A percentile compares a stretch with the other conserved stretches of the same genome.
Evolutionary conservation across 2,888 invertebrate species (phyloP).

Genomic region (Mantis religiosa): DNA sequence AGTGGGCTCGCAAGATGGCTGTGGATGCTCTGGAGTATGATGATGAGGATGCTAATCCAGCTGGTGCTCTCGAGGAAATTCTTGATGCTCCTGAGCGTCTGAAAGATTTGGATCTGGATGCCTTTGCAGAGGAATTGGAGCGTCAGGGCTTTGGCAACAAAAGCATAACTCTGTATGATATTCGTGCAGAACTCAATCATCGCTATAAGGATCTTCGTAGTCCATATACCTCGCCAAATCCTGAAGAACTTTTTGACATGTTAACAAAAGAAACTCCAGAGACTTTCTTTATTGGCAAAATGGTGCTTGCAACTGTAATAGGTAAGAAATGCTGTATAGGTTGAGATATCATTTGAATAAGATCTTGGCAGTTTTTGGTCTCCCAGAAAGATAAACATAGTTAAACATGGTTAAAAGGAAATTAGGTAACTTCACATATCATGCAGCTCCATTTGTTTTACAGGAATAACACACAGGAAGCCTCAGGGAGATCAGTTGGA

Average conservation of each 20-base stretch:
- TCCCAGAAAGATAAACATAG: too few species aligned
- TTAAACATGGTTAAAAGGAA: too few species aligned
- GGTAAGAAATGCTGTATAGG: slow-evolving; percentile 31
- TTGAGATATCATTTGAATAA: not conserved
- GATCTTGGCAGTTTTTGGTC: not conserved
- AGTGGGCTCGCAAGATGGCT: slow-evolving; percentile 99
- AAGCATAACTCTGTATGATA: slow-evolving; percentile 94
- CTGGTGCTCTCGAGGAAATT: slow-evolving; percentile 95
- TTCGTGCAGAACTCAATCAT: slow-evolving; percentile 89
- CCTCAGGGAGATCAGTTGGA: slow-evolving; percentile 92
- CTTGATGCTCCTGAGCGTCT: slow-evolving; percentile 89
- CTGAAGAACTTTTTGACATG: slow-evolving; percentile 90
- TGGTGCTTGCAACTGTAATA: slow-evolving; percentile 75
- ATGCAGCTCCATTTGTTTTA: slow-evolving; percentile 33
- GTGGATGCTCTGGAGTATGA: slow-evolving; percentile 98
- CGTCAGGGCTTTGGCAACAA: slow-evolving; percentile 86
- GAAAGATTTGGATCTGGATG: slow-evolving; percentile 95
- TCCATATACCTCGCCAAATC: slow-evolving; percentile 70
- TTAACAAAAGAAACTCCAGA: slow-evolving; percentile 94
- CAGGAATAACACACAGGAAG: slow-evolving; percentile 77
- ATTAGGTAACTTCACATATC: too few species aligned
- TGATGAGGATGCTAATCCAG: slow-evolving; percentile 93
- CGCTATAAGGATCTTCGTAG: slow-evolving; percentile 87
- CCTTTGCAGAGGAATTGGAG: slow-evolving; percentile 95
- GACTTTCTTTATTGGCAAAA: slow-evolving; percentile 83